A percentile compares a stretch with the other conserved stretches of the same genome.
Evolutionary conservation across 2,797 vertebrate genomes (phyloP).

Genomic region (Pogonophryne albipinna): DNA sequence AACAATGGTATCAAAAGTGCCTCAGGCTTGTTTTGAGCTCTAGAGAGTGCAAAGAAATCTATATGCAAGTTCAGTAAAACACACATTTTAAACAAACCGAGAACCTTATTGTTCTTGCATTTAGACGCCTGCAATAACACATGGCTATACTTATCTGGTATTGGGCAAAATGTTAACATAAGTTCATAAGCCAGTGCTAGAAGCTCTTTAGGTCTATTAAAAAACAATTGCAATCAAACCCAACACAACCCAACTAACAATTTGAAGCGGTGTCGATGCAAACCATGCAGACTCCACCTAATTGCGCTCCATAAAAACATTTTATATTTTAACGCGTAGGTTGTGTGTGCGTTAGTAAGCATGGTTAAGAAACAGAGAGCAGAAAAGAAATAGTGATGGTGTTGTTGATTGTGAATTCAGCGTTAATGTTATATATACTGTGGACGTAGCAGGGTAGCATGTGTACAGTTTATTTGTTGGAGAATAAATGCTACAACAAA

Average conservation of each 20-base stretch:
- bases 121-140: conserved; percentile 9
- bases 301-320: too few species aligned
- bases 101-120: neutral
- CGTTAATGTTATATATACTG: too few species aligned
- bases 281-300: too few species aligned
- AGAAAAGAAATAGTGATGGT: too few species aligned
- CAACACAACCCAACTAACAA: neutral
- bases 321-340: too few species aligned
- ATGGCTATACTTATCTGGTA: neutral
- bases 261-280: too few species aligned
- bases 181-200: neutral
- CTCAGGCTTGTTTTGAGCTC: conserved; percentile 33
- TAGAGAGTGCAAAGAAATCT: conserved; percentile 7
- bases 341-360: too few species aligned
- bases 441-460: too few species aligned
- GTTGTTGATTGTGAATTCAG: too few species aligned
- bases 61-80: conserved; percentile 4
- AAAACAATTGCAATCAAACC: neutral
- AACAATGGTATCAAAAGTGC: conserved; percentile 22
- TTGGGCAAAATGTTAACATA: neutral
- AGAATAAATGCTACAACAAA: too few species aligned
- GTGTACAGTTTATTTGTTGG: too few species aligned
- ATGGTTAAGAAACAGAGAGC: too few species aligned
- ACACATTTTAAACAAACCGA: conserved; percentile 24
- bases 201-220: neutral